Evolutionary conservation across 2,113 vertebrate species (phyloP), one percentile per base, ranked within the genome.

Genomic region (Rhinolophus sinicus): DNA sequence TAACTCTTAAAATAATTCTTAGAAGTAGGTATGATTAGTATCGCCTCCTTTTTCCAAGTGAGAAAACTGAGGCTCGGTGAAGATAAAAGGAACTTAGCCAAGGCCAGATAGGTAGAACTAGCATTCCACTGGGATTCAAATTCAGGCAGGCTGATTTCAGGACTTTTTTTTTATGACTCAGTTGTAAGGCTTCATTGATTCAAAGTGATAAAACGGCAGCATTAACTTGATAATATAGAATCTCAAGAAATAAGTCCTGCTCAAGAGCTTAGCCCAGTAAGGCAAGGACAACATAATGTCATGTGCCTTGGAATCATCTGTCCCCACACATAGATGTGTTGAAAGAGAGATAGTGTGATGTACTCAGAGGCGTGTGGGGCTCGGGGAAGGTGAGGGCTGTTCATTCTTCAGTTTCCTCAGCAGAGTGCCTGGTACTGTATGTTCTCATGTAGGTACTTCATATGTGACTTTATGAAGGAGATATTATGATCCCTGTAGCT

Each of bases 1-100:
- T 72, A 52, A 72, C 38, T 96, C 40, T 88, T 88, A 83, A 93
- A 77, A 70, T 69, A 78, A 88, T 28, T 76, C n/a, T 75, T 33
- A 93, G 47, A 44, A 3, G 15, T 56, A 67, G 40, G 12, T 70
- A 38, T 2, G 4, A 12, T 19, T 87, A 82, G 15, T 50, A n/a
- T 18, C 3, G 54, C 60, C 14, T 12, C 26, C 21, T 88, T 75
- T 84, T 65, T 64, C 47, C 58, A 89, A 40, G 12, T 76, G 21
- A 86, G 69, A 65, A 84, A 83, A 72, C 33, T 52, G 26, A 93
- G 64, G 28, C 50, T 70, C 86, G 56, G 47, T 75, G 6, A 75
- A 88, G 33, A 87, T 33, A 54, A 38, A 65, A 75, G n/a, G 60
- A 35, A 65, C 28, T 35, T 30, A 13, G 50, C 38, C 44, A 67